These are phyloP conservation scores for Neuroterus valhalla DNA, from an alignment of 1,140 invertebrate genomes.

Conservation along the genomic window DNA sequence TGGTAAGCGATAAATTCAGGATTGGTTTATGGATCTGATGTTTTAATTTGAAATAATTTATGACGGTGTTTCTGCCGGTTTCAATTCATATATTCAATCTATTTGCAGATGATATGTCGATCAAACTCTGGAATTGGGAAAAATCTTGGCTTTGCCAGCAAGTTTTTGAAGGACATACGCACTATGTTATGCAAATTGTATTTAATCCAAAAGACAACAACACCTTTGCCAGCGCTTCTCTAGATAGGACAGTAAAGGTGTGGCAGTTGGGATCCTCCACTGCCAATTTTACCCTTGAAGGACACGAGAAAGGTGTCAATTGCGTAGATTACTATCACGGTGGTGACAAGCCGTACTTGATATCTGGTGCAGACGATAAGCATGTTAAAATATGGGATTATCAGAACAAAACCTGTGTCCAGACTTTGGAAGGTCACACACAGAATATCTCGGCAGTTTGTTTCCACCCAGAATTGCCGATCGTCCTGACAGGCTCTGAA, in stretches of 20 bases:
- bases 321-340: constrained; percentile 99
- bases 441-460: constrained; percentile 95
- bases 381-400: constrained; percentile 99
- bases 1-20: constrained; percentile 78
- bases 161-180: constrained; percentile 98
- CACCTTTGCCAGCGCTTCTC: constrained; percentile 98
- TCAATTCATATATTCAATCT: background rate
- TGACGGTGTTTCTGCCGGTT: too few relatives aligned
- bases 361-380: constrained; percentile 98
- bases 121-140: constrained; percentile 99
- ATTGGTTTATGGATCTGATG: too few relatives aligned
- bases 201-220: constrained; percentile 99
- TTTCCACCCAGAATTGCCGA: constrained; percentile 98
- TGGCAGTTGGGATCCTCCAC: constrained; percentile 98
- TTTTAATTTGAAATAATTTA: too few relatives aligned
- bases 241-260: constrained; percentile 98
- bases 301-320: constrained; percentile 99
- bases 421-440: constrained; percentile 97
- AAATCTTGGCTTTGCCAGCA: constrained; percentile 98
- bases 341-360: constrained; percentile 99
- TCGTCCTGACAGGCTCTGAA: constrained; percentile 97
- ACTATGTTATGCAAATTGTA: constrained; percentile 99
- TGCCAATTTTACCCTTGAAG: constrained; percentile 98
- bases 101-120: constrained; percentile 95
- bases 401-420: constrained; percentile 99